Percentiles rank a stretch among this genome's conserved stretches.
Conservation (phyloP, 2,888 invertebrate species). For the Notodonta dromedarius region DNA sequence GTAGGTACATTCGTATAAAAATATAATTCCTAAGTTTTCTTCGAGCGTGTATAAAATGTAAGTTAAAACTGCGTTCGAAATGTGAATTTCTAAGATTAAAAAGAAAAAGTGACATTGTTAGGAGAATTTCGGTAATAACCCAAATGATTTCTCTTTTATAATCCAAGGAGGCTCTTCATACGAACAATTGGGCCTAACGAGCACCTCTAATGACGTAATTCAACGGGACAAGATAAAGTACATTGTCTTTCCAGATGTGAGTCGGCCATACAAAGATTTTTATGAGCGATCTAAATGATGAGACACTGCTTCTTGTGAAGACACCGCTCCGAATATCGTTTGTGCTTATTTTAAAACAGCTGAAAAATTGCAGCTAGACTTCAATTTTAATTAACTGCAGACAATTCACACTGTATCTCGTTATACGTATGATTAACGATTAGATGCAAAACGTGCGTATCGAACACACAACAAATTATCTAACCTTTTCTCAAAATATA, state of each 20-base stretch:
- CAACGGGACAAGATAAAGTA: constrained; percentile 7
- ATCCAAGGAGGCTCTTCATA: constrained; percentile 2
- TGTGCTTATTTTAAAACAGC: too few species aligned
- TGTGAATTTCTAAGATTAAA: background rate
- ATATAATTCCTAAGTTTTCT: background rate
- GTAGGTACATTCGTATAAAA: too few species aligned
- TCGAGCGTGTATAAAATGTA: background rate
- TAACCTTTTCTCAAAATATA: too few species aligned
- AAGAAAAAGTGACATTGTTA: constrained; percentile 5
- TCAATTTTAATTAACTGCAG: too few species aligned
- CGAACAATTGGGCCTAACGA: constrained; percentile 10
- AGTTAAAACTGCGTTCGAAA: background rate
- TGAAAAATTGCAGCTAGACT: too few species aligned
- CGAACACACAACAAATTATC: too few species aligned
- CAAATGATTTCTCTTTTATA: constrained; percentile 7
- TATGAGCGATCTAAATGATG: background rate
- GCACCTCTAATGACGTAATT: constrained; percentile 9
- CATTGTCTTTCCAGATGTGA: background rate
- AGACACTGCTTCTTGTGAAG: background rate
- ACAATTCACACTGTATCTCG: too few species aligned
- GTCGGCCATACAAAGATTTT: background rate
- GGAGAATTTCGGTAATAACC: constrained; percentile 3
- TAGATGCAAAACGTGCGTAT: too few species aligned
- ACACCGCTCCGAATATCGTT: too few species aligned
- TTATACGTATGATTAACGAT: too few species aligned